Evolutionary conservation across 2,888 invertebrate species (phyloP).

Genomic region (Acholoe squamosa): DNA sequence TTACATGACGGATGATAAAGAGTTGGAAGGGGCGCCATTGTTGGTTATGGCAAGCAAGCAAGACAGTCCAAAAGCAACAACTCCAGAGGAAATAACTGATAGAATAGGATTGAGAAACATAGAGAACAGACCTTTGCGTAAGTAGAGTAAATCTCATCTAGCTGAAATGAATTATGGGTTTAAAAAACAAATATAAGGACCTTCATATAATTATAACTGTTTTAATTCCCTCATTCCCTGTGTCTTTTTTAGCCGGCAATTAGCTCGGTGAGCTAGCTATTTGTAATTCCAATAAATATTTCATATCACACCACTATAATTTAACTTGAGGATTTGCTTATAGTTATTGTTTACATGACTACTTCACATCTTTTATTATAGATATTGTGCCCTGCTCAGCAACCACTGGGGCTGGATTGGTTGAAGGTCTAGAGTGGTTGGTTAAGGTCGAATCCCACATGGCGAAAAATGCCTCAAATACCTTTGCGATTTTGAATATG

Average conservation of each 20-base stretch:
- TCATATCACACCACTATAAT: too few species aligned
- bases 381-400: slow-evolving; percentile 14
- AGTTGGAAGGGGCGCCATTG: not conserved
- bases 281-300: too few species aligned
- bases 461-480: too few species aligned
- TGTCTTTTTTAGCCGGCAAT: too few species aligned
- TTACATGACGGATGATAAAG: not conserved
- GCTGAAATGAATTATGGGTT: too few species aligned
- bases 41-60: slow-evolving; percentile 41
- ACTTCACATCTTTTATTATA: not conserved
- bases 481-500: too few species aligned
- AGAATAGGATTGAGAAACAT: not conserved
- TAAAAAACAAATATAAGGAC: too few species aligned
- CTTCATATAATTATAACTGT: too few species aligned
- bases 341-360: too few species aligned
- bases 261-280: too few species aligned
- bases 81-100: not conserved
- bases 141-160: not conserved
- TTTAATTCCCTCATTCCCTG: too few species aligned
- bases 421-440: not conserved
- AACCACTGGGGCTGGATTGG: not conserved
- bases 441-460: not conserved
- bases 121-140: slow-evolving; percentile 4
- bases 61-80: not conserved
- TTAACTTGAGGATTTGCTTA: too few species aligned